Evolutionary conservation across 2,797 vertebrate species (phyloP).

Genomic region (Pangasius macronema): DNA sequence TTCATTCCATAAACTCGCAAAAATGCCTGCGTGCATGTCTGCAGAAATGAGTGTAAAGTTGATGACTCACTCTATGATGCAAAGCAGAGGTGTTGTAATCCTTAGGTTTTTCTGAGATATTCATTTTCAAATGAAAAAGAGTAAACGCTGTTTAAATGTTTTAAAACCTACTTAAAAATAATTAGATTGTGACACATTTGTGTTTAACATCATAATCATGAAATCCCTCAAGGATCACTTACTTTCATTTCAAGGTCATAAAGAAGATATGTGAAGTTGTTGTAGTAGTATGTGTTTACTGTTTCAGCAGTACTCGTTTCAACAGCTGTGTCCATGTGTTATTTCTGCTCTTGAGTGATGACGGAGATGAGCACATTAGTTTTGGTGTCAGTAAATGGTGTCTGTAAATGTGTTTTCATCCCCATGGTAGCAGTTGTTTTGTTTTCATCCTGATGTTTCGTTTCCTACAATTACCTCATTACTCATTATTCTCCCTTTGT

Average conservation of each 20-base stretch:
- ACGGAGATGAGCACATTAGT: conserved; percentile 11
- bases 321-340: conserved; percentile 10
- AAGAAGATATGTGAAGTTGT: neutral
- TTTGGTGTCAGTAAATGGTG: conserved; percentile 29
- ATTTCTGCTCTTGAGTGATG: neutral
- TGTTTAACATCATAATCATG: neutral
- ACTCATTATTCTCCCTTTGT: conserved; percentile 68
- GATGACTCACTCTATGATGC: neutral
- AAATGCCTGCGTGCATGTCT: neutral
- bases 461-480: conserved; percentile 64
- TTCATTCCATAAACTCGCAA: neutral
- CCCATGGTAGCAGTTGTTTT: conserved; percentile 46
- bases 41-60: neutral
- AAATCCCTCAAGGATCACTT: neutral
- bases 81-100: neutral
- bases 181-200: neutral
- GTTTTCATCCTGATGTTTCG: conserved; percentile 64
- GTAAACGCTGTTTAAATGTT: neutral
- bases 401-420: conserved; percentile 38
- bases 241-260: neutral
- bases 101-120: neutral
- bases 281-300: neutral
- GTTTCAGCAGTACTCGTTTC: neutral
- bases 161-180: neutral
- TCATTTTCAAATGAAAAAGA: neutral